Conservation (phyloP, 2,888 invertebrate species). For the Thereva unica region DNA sequence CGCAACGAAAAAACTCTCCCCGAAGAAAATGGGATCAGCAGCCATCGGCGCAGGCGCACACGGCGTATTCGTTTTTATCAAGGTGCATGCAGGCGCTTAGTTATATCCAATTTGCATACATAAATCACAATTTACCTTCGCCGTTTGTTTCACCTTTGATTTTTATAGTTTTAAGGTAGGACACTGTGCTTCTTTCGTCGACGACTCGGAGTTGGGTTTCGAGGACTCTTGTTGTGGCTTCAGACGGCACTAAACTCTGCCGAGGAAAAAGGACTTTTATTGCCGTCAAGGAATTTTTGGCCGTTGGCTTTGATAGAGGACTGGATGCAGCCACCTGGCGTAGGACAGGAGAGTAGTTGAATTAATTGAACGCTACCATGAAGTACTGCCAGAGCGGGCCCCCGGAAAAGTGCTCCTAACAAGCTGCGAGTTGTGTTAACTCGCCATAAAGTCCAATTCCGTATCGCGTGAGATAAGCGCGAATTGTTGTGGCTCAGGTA, state of each 20-base stretch:
- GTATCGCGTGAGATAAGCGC: slow-evolving; percentile 29
- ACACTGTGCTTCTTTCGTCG: too few species aligned
- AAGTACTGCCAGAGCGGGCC: not conserved
- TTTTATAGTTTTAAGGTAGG: too few species aligned
- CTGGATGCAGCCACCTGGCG: not conserved
- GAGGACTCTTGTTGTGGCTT: not conserved
- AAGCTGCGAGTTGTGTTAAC: slow-evolving; percentile 22
- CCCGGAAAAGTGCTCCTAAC: slow-evolving; percentile 16
- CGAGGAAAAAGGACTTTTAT: slow-evolving; percentile 2
- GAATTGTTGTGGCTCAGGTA: slow-evolving; percentile 1
- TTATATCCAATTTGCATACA: slow-evolving; percentile 29
- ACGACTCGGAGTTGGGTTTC: too few species aligned
- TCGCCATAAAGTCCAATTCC: slow-evolving; percentile 29
- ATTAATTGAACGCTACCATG: slow-evolving; percentile 24
- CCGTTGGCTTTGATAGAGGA: not conserved
- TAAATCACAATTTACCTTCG: slow-evolving; percentile 26
- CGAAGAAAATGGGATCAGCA: slow-evolving; percentile 15
- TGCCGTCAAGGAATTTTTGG: too few species aligned
- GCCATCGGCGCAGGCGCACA: not conserved
- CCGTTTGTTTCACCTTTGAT: slow-evolving; percentile 15
- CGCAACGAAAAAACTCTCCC: slow-evolving; percentile 1
- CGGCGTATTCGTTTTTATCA: not conserved
- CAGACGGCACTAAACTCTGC: not conserved
- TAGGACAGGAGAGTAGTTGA: not conserved
- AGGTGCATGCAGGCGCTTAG: slow-evolving; percentile 15